These are phyloP conservation scores for Chromis chromis DNA, from an alignment of 2,797 vertebrate genomes.

Conservation along the genomic window DNA sequence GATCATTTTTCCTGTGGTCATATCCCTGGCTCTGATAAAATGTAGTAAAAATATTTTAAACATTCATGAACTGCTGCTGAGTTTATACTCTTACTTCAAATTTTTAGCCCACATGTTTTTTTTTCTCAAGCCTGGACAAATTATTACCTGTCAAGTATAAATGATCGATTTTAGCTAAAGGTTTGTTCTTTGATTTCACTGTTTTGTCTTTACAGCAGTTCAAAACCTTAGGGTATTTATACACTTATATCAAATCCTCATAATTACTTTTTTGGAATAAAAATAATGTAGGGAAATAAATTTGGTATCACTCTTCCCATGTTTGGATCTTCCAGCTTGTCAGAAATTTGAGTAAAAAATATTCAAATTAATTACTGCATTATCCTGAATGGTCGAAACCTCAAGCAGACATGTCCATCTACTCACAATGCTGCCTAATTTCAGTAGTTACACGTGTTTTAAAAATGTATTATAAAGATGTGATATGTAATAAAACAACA, in stretches of 20 bases:
- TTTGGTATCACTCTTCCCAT: slow-evolving; percentile 8
- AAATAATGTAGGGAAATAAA: slow-evolving; percentile 24
- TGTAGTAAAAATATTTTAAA: not conserved
- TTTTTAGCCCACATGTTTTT: not conserved
- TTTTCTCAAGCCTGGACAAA: not conserved
- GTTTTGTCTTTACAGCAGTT: slow-evolving; percentile 2
- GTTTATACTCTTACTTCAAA: not conserved
- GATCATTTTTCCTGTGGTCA: not conserved
- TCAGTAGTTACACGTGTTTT: not conserved
- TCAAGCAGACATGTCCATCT: not conserved
- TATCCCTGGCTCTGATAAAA: not conserved
- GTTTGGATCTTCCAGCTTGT: not conserved
- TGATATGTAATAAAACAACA: not conserved
- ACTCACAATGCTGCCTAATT: not conserved
- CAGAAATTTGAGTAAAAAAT: not conserved
- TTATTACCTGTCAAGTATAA: not conserved
- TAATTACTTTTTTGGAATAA: slow-evolving; percentile 37
- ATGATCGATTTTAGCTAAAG: slow-evolving; percentile 3
- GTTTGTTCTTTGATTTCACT: not conserved
- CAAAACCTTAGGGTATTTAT: slow-evolving; percentile 1
- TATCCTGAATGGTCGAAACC: slow-evolving; percentile 5
- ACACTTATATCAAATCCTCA: slow-evolving; percentile 19
- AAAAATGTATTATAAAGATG: not conserved
- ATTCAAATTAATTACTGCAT: slow-evolving; percentile 25
- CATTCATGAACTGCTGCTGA: slow-evolving; percentile 2